phyloP scores from a whole-genome alignment of 2,888 invertebrate species.

The Polia nebulosa region DNA sequence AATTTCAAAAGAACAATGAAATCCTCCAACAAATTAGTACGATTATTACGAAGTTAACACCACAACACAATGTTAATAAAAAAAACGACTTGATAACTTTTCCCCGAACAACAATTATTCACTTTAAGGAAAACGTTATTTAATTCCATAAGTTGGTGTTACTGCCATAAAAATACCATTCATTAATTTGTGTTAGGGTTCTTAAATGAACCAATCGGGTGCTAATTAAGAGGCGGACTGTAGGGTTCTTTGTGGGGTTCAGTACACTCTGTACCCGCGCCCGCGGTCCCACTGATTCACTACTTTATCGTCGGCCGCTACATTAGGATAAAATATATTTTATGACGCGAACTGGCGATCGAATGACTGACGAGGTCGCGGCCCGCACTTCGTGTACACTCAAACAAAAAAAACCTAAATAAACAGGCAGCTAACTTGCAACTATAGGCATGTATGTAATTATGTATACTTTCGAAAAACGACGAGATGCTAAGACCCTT shows the following conservation, averaged over 20 bases:
- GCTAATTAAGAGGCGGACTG: constrained; percentile 76
- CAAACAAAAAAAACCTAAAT: constrained; percentile 17
- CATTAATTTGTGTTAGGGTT: constrained; percentile 53
- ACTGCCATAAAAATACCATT: constrained; percentile 52
- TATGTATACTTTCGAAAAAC: no score
- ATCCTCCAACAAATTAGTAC: constrained; percentile 35
- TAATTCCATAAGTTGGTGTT: constrained; percentile 29
- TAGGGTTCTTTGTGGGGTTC: constrained; percentile 77
- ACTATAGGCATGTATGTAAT: no score
- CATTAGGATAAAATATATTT: constrained; percentile 60
- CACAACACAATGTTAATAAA: constrained; percentile 30
- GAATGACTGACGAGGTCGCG: constrained; percentile 39
- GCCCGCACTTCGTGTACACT: constrained; percentile 25
- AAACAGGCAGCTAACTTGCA: background rate
- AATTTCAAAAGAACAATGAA: constrained; percentile 35
- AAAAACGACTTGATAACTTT: constrained; percentile 44
- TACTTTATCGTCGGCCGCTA: constrained; percentile 60
- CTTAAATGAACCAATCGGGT: constrained; percentile 68
- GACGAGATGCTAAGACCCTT: no score
- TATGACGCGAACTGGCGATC: constrained; percentile 44
- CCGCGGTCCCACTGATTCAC: constrained; percentile 65
- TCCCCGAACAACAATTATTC: constrained; percentile 58
- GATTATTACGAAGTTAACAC: constrained; percentile 37
- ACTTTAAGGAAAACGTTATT: constrained; percentile 53
- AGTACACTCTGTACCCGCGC: constrained; percentile 76